Conservation (phyloP, 2,888 invertebrate genomes). For the Melieria picta region DNA sequence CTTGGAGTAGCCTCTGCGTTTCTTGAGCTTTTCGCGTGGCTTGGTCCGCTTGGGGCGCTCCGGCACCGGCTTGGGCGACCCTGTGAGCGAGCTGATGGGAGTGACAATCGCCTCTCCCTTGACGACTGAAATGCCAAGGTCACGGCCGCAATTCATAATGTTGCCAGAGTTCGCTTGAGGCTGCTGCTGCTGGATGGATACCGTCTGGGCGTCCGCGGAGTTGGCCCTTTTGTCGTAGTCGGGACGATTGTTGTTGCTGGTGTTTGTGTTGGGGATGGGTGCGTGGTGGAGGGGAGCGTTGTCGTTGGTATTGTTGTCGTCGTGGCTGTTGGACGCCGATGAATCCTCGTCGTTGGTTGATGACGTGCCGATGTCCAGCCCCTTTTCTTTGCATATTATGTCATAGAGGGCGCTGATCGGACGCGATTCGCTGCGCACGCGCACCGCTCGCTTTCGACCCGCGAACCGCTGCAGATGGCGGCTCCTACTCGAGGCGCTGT, state of each 20-base stretch:
- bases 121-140: too few species aligned
- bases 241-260: conserved; percentile 30
- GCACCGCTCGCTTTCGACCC: conserved; percentile 60
- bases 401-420: conserved; percentile 65
- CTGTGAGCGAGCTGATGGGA: too few species aligned
- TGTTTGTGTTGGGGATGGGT: conserved; percentile 18
- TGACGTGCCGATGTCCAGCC: conserved; percentile 56
- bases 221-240: conserved; percentile 30
- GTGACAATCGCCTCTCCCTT: too few species aligned
- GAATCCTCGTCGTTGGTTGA: conserved; percentile 51
- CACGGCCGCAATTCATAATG: too few species aligned
- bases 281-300: conserved; percentile 28
- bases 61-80: too few species aligned
- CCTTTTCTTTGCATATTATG: conserved; percentile 67
- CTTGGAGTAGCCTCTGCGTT: conserved; percentile 31
- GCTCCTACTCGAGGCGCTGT: conserved; percentile 45
- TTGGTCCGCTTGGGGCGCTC: too few species aligned
- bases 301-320: conserved; percentile 33
- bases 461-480: conserved; percentile 59
- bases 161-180: too few species aligned
- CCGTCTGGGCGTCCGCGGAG: too few species aligned
- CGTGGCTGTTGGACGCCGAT: conserved; percentile 38
- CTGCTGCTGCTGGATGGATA: too few species aligned
- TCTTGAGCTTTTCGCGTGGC: neutral
- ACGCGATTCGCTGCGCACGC: conserved; percentile 65